A percentile compares a stretch with the other conserved stretches of the same genome.
Evolutionary conservation across 2,113 vertebrate genomes (phyloP).

Genomic region (Apaloderma vittatum): DNA sequence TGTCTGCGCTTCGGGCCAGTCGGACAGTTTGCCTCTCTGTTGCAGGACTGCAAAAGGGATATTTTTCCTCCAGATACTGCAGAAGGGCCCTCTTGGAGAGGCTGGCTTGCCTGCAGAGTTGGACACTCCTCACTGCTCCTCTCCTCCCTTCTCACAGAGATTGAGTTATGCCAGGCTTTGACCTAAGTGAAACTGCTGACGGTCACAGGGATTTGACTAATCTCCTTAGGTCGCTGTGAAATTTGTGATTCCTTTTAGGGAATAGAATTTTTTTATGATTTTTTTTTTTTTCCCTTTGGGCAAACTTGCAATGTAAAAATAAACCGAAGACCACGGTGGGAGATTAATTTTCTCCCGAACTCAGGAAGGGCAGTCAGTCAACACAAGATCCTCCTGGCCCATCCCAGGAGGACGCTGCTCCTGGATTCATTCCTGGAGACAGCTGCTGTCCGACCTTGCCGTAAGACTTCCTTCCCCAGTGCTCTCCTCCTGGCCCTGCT

Average conservation of each 20-base stretch:
- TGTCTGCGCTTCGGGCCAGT: not conserved
- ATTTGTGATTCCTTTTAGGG: constrained; percentile 65
- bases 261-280: constrained; percentile 43
- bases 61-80: not conserved
- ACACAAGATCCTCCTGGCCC: constrained; percentile 50
- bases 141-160: constrained; percentile 60
- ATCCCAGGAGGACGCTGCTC: constrained; percentile 51
- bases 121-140: not conserved
- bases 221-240: constrained; percentile 64
- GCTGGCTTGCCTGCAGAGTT: not conserved
- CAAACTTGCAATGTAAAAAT: constrained; percentile 60
- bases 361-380: constrained; percentile 65
- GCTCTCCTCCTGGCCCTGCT: not conserved
- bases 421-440: constrained; percentile 63
- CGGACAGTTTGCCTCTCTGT: not conserved
- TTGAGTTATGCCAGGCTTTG: constrained; percentile 73
- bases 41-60: not conserved
- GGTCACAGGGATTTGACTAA: constrained; percentile 65
- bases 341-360: constrained; percentile 47
- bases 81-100: not conserved
- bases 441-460: constrained; percentile 44
- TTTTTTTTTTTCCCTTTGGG: not conserved
- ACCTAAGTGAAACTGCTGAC: constrained; percentile 67
- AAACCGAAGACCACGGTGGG: constrained; percentile 30
- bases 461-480: constrained; percentile 46